Percentiles rank a stretch among this genome's conserved stretches.
Conservation (phyloP, 2,113 vertebrate species). For the Forbesichthys papilliferus region DNA sequence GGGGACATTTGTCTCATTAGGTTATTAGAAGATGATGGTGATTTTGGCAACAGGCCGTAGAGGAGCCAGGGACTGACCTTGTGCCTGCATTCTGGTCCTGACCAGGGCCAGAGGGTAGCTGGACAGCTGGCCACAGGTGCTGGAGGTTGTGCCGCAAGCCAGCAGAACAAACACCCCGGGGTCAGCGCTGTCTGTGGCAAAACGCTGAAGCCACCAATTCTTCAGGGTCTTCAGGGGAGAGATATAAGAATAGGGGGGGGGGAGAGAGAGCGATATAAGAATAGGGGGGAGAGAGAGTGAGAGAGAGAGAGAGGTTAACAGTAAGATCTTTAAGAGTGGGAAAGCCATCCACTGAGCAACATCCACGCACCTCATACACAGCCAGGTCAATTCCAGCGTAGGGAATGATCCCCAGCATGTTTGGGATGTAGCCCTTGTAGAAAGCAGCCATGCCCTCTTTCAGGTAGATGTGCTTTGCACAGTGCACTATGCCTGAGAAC, state of each 20-base stretch:
- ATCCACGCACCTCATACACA: slow-evolving; percentile 87
- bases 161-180: slow-evolving; percentile 93
- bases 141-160: slow-evolving; percentile 93
- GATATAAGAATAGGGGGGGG: slow-evolving; percentile 4
- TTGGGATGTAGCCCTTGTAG: slow-evolving; percentile 96
- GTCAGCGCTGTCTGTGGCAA: slow-evolving; percentile 86
- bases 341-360: background rate
- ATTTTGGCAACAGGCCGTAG: background rate
- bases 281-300: background rate
- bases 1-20: background rate
- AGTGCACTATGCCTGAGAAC: slow-evolving; percentile 85
- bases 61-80: slow-evolving; percentile 78
- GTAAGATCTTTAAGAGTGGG: background rate
- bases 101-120: slow-evolving; percentile 95
- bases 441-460: slow-evolving; percentile 88
- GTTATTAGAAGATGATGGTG: background rate
- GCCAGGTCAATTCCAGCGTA: slow-evolving; percentile 96
- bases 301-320: background rate
- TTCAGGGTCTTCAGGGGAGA: slow-evolving; percentile 83
- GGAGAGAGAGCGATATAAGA: background rate
- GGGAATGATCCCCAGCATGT: slow-evolving; percentile 95
- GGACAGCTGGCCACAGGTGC: slow-evolving; percentile 93
- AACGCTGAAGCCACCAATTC: slow-evolving; percentile 90
- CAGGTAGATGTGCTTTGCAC: slow-evolving; percentile 84
- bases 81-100: slow-evolving; percentile 95